Conservation (phyloP, 37 sponge, comb jelly and placozoan genomes). For the Ephydatia muelleri region DNA sequence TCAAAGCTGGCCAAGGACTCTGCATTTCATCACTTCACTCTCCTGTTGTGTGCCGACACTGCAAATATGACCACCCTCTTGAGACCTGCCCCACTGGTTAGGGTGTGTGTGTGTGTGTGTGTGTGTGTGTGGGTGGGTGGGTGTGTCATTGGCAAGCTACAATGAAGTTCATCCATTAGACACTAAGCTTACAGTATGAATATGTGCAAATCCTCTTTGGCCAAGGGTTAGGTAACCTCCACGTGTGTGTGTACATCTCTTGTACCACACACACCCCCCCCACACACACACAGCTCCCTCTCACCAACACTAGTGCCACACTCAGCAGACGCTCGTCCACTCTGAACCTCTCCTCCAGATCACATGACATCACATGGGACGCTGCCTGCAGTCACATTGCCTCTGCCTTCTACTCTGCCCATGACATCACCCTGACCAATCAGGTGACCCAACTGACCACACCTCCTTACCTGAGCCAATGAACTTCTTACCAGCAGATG, state of each 20-base stretch:
- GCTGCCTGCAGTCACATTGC: conserved; percentile 26
- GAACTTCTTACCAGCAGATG: not conserved
- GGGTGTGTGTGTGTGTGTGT: no score
- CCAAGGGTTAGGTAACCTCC: not conserved
- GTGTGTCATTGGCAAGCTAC: no score
- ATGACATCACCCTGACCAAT: conserved; percentile 14
- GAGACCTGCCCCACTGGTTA: conserved; percentile 23
- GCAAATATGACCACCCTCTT: conserved; percentile 21
- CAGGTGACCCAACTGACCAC: no score
- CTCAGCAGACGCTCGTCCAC: conserved; percentile 40
- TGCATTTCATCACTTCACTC: conserved; percentile 86
- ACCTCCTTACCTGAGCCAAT: no score
- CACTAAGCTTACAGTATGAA: no score
- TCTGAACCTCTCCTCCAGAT: conserved; percentile 21
- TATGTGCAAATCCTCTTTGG: not conserved
- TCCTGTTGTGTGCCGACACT: conserved; percentile 61
- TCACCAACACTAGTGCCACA: conserved; percentile 55
- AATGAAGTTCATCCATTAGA: no score
- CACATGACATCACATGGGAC: conserved; percentile 14
- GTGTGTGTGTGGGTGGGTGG: no score
- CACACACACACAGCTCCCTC: conserved; percentile 11
- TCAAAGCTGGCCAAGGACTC: conserved; percentile 51
- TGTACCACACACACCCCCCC: not conserved
- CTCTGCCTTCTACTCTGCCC: conserved; percentile 45
- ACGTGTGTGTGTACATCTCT: not conserved